Evolutionary conservation across 2,113 vertebrate species (phyloP).

Genomic region (Otocyon megalotis): DNA sequence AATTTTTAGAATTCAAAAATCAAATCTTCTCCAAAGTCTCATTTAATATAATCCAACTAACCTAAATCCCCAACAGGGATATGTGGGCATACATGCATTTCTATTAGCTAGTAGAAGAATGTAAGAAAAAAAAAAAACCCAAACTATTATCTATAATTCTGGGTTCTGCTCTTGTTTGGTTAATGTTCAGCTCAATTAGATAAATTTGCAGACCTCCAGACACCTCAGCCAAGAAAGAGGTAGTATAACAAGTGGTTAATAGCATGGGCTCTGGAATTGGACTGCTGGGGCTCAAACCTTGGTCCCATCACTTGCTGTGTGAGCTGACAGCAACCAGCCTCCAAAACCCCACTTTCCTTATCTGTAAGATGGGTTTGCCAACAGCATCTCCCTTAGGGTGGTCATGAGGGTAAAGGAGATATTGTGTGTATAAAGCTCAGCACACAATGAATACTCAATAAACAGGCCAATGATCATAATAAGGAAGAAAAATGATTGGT

Average conservation of each 20-base stretch:
- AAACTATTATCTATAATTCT: neutral
- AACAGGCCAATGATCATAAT: neutral
- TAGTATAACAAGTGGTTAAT: neutral
- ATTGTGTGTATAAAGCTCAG: neutral
- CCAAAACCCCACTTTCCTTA: neutral
- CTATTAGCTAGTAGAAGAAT: slow-evolving; percentile 1
- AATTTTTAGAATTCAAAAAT: slow-evolving; percentile 50
- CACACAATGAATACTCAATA: neutral
- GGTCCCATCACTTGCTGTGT: neutral
- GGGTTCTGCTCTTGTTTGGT: neutral
- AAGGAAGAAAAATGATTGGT: neutral
- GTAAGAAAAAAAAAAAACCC: neutral
- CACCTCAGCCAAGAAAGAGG: neutral
- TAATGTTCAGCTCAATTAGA: neutral
- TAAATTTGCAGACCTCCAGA: neutral
- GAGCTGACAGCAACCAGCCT: neutral
- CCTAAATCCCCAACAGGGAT: neutral
- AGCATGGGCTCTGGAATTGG: neutral
- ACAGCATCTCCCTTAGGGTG: neutral
- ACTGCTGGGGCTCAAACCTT: neutral
- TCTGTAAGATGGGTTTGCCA: neutral
- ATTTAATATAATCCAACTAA: neutral
- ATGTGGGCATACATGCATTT: neutral
- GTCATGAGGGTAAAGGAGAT: neutral
- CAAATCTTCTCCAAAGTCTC: slow-evolving; percentile 30